These are phyloP conservation scores for Carduelis carduelis DNA, from an alignment of 2,797 vertebrate species.

Conservation along the genomic window DNA sequence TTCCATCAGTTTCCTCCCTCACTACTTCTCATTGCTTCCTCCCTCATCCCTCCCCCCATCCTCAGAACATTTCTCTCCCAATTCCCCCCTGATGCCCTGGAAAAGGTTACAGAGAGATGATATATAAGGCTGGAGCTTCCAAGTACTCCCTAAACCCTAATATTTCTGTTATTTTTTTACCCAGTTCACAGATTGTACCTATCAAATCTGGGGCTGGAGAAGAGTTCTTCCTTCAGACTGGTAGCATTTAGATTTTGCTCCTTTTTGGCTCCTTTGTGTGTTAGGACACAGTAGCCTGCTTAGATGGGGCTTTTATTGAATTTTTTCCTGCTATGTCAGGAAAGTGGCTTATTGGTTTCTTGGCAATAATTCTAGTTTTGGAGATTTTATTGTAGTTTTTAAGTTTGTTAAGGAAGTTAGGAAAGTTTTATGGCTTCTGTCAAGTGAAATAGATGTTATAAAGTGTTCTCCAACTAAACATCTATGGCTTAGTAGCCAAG, in stretches of 20 bases:
- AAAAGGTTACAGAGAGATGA: not conserved
- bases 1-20: not conserved
- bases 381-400: not conserved
- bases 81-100: not conserved
- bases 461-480: not conserved
- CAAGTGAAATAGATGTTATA: not conserved
- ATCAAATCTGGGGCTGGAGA: not conserved
- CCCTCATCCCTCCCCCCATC: not conserved
- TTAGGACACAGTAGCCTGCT: not conserved
- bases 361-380: conserved; percentile 1
- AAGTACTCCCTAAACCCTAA: not conserved
- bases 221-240: not conserved
- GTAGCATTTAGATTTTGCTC: not conserved
- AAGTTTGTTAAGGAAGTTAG: not conserved
- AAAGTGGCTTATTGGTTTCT: not conserved
- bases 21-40: not conserved
- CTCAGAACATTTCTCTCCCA: not conserved
- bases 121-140: not conserved
- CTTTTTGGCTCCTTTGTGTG: not conserved
- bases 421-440: conserved; percentile 22
- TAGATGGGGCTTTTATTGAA: not conserved
- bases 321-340: not conserved
- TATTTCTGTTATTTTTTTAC: not conserved
- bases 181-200: not conserved
- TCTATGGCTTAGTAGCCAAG: not conserved